Base-by-base conservation (phyloP, 2,797 vertebrate species). In the Babyrousa celebensis region DNA sequence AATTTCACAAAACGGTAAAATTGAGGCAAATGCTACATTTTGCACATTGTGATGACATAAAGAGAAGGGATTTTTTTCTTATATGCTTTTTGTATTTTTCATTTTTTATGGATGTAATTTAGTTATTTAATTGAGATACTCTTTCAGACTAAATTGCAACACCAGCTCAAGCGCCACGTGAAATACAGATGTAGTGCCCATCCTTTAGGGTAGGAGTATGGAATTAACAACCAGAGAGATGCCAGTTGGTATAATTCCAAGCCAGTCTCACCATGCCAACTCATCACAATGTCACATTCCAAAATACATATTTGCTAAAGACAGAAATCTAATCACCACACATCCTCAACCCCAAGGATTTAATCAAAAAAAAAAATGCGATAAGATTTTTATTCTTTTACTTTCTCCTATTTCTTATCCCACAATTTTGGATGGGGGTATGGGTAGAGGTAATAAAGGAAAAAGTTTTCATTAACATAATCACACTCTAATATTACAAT, bases 111-210 rank as follows among this genome's bases (percentile, higher is more conserved):
- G 12, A 15, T 93, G 12, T 80, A 85, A 70, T 90, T 94, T 85
- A 43, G 63, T 85, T 86, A 92, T 96, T 77, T 97, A 95, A 85
- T 94, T 97, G 92, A 97, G 74, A 84, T 70, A 48, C 16, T 97
- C 29, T 56, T 94, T 93, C 95, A 94, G 91, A 97, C 92, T 98
- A 97, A 96, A 95, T 87, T 94, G 16, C 23, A 86, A 70, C 12
- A 52, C 5, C 16, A 89, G 12, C 16, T 89, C 62, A 91, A 77
- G 4, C 29, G 20, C 62, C 27, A 71, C 29, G 58, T 60, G 52
- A 93, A 87, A 68, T 72, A 54, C 9, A 40, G 48, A 68, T 60
- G 27, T 77, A 18, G 0, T 56, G 1, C 4, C 6, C 23, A 77
- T 75, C 21, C 25, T 40, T 48, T 72, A 96, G 27, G 3, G 25